A percentile compares a stretch with the other conserved stretches of the same genome.
These are phyloP conservation scores for Leptinotarsa rubiginosa DNA, from an alignment of 2,888 invertebrate species.

Conservation along the genomic window DNA sequence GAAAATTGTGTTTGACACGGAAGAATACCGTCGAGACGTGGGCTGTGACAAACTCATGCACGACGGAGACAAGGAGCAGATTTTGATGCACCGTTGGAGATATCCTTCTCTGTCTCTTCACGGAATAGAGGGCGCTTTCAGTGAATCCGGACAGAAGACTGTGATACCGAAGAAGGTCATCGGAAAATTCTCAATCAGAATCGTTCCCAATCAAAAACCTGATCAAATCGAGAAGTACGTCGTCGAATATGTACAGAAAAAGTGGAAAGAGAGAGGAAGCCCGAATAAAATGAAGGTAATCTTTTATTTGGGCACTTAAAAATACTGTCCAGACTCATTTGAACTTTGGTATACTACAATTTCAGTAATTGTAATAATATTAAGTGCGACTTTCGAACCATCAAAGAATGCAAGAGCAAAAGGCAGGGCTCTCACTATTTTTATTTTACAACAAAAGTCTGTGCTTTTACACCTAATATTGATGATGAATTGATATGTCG, in stretches of 20 bases:
- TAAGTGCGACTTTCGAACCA: too few relatives aligned
- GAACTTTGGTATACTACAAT: too few relatives aligned
- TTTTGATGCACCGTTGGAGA: conserved; percentile 96
- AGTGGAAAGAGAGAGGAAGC: conserved; percentile 84
- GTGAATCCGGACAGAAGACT: conserved; percentile 93
- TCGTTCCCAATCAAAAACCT: conserved; percentile 95
- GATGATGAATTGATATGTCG: too few relatives aligned
- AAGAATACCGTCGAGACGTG: conserved; percentile 79
- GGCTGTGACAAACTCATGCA: conserved; percentile 79
- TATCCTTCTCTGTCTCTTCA: conserved; percentile 94
- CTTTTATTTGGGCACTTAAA: background rate
- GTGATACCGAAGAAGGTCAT: conserved; percentile 93
- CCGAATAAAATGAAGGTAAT: conserved; percentile 85
- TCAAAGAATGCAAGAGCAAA: too few relatives aligned
- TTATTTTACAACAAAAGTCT: too few relatives aligned
- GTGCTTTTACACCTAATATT: too few relatives aligned
- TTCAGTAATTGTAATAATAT: too few relatives aligned
- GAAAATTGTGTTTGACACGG: conserved; percentile 87
- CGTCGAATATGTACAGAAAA: conserved; percentile 78
- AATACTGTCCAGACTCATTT: too few relatives aligned
- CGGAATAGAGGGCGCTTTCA: conserved; percentile 91
- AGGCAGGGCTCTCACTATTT: too few relatives aligned
- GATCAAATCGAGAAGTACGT: conserved; percentile 85
- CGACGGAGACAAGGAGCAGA: conserved; percentile 81
- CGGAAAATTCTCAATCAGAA: conserved; percentile 96